These are phyloP conservation scores for Prunella himalayana DNA, from an alignment of 2,113 vertebrate genomes.

Conservation along the genomic window DNA sequence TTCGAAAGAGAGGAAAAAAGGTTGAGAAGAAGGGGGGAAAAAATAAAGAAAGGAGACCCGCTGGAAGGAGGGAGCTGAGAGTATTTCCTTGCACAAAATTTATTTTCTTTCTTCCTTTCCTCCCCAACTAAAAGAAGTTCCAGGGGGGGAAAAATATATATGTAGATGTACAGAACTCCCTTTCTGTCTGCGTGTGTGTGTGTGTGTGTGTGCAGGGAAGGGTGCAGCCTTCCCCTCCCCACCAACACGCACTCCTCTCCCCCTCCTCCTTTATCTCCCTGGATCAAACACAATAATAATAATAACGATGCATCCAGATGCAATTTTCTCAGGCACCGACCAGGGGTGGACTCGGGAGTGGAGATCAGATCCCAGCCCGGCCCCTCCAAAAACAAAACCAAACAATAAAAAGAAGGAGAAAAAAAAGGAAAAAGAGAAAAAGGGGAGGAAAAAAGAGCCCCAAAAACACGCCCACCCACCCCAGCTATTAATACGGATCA, in stretches of 20 bases:
- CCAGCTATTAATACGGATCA: slow-evolving; percentile 16
- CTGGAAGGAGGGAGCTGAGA: slow-evolving; percentile 41
- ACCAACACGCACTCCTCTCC: slow-evolving; percentile 47
- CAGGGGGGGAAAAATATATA: neutral
- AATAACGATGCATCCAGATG: slow-evolving; percentile 47
- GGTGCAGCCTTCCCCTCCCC: slow-evolving; percentile 51
- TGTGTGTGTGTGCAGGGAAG: slow-evolving; percentile 25
- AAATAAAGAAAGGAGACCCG: slow-evolving; percentile 51
- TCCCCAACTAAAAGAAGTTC: slow-evolving; percentile 66
- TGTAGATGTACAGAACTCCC: neutral
- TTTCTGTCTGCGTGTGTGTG: neutral
- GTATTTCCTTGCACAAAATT: slow-evolving; percentile 47
- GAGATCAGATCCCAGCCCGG: neutral
- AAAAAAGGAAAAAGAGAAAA: neutral
- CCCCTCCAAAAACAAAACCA: slow-evolving; percentile 18
- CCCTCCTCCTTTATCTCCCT: slow-evolving; percentile 56
- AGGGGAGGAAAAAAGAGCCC: neutral
- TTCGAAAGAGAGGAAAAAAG: slow-evolving; percentile 58
- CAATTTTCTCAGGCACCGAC: slow-evolving; percentile 42
- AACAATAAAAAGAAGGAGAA: neutral
- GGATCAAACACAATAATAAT: slow-evolving; percentile 46
- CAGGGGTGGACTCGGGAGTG: neutral
- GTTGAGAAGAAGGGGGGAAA: neutral
- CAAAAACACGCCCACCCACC: slow-evolving; percentile 33
- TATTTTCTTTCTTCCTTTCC: slow-evolving; percentile 60